These are phyloP conservation scores for Melanocharis versteri DNA, from an alignment of 2,113 vertebrate species.

Conservation along the genomic window DNA sequence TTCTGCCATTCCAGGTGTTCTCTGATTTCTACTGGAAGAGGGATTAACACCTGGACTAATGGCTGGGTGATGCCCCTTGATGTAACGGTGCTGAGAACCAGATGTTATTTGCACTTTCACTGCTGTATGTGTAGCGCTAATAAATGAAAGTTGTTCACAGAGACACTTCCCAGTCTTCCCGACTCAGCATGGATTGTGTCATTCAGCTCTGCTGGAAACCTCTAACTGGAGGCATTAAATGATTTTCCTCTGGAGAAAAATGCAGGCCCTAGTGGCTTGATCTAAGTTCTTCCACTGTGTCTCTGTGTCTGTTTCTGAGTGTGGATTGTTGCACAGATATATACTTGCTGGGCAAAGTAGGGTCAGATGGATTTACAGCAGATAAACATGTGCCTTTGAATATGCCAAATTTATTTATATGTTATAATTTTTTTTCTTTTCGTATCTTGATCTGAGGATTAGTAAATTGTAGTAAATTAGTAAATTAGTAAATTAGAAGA, in stretches of 20 bases:
- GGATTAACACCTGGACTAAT: background rate
- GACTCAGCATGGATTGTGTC: background rate
- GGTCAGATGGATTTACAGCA: background rate
- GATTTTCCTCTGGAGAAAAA: background rate
- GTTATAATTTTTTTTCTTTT: background rate
- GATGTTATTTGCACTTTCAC: background rate
- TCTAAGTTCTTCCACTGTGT: background rate
- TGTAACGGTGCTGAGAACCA: background rate
- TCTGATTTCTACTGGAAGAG: slow-evolving; percentile 1
- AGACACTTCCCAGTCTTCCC: background rate
- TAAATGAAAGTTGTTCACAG: background rate
- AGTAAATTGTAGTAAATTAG: too few relatives aligned
- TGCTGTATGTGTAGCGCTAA: background rate
- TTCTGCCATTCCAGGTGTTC: background rate
- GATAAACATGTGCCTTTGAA: background rate
- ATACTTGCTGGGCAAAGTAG: background rate
- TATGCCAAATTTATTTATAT: background rate
- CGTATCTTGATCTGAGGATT: background rate
- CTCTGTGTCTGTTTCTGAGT: background rate
- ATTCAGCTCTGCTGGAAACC: background rate
- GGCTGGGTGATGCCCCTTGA: background rate
- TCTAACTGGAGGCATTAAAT: background rate
- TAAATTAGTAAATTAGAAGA: background rate
- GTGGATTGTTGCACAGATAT: background rate
- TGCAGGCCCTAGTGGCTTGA: background rate